Percentiles rank a stretch among this genome's conserved stretches.
phyloP scores from a whole-genome alignment of 2,113 vertebrate species.

The Passerina amoena region DNA sequence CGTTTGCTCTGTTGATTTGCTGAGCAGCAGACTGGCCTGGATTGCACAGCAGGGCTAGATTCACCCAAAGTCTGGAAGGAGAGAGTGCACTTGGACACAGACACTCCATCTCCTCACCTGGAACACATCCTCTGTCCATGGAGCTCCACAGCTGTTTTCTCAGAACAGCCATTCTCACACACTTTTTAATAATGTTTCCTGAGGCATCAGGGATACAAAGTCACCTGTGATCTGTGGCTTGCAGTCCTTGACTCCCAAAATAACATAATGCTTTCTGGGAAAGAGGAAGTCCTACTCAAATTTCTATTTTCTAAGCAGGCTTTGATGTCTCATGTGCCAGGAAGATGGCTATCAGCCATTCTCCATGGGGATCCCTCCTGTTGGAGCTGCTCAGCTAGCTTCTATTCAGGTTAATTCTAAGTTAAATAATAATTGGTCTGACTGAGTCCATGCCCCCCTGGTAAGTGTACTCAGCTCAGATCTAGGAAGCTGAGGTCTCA shows the following conservation, averaged over 20 bases:
- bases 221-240: background rate
- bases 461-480: background rate
- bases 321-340: background rate
- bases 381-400: background rate
- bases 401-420: background rate
- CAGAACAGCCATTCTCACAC: background rate
- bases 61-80: background rate
- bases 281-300: background rate
- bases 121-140: background rate
- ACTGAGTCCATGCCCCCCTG: background rate
- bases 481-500: constrained; percentile 5
- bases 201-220: background rate
- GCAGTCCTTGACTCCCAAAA: background rate
- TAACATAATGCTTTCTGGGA: background rate
- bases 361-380: background rate
- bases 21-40: background rate
- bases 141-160: background rate
- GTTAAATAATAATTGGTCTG: constrained; percentile 3
- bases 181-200: background rate
- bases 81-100: background rate
- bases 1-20: background rate
- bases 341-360: background rate
- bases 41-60: background rate
- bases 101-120: background rate
- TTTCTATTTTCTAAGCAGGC: background rate